Evolutionary conservation across 2,113 vertebrate species (phyloP).

Genomic region (Camelus bactrianus): DNA sequence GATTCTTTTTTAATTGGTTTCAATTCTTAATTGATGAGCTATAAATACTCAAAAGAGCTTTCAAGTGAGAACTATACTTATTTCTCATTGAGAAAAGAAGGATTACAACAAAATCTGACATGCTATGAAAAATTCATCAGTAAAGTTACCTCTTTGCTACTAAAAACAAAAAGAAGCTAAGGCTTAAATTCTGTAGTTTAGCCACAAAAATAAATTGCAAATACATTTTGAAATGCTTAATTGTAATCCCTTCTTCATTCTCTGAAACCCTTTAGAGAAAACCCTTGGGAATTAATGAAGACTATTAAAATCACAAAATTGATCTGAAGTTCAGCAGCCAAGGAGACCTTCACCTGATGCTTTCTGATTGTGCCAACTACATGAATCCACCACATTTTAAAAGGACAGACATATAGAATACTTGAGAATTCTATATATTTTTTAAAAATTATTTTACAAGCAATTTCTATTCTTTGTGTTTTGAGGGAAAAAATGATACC

Average conservation of each 20-base stretch:
- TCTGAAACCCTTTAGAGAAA: not conserved
- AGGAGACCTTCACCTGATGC: not conserved
- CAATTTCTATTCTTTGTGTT: constrained; percentile 59
- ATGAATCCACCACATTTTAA: constrained; percentile 14
- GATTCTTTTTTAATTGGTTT: constrained; percentile 57
- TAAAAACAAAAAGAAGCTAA: constrained; percentile 47
- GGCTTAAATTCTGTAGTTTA: not conserved
- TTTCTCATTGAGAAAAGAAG: constrained; percentile 57
- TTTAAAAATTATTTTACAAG: constrained; percentile 67
- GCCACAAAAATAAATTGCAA: constrained; percentile 29
- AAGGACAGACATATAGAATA: not conserved
- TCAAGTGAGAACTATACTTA: constrained; percentile 44
- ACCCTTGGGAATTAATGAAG: not conserved
- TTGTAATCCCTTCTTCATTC: not conserved
- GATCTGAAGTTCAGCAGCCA: not conserved
- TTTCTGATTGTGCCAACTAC: not conserved
- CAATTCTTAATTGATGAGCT: constrained; percentile 74
- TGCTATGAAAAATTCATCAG: constrained; percentile 65
- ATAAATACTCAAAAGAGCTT: constrained; percentile 59
- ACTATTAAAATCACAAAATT: not conserved
- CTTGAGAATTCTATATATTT: not conserved
- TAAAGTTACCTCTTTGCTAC: constrained; percentile 39
- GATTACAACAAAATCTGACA: constrained; percentile 57
- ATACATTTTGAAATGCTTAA: not conserved
- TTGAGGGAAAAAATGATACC: constrained; percentile 79